A percentile compares a stretch with the other conserved stretches of the same genome.
Conservation (phyloP, 1,140 invertebrate genomes). For the Nilaparvata lugens region DNA sequence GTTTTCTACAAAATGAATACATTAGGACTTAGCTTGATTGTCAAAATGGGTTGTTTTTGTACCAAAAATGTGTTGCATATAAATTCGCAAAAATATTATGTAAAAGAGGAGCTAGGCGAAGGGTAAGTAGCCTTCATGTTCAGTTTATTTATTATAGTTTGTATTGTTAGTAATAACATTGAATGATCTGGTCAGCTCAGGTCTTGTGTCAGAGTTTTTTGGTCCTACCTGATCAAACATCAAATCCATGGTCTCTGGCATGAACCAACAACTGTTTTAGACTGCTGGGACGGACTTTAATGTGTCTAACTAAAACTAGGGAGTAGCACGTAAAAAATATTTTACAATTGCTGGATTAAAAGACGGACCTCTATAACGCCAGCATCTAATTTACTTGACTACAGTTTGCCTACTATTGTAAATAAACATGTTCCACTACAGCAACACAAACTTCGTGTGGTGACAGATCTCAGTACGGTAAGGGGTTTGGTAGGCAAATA, state of each 20-base stretch:
- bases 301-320: too few species aligned
- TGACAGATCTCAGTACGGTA: too few species aligned
- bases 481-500: too few species aligned
- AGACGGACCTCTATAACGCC: too few species aligned
- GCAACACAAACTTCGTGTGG: too few species aligned
- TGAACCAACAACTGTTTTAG: conserved; percentile 1
- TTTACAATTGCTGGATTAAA: too few species aligned
- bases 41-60: conserved; percentile 73
- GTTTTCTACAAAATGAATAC: conserved; percentile 48
- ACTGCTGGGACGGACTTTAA: too few species aligned
- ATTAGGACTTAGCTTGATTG: conserved; percentile 54
- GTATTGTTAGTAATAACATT: neutral
- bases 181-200: neutral
- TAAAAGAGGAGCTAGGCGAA: conserved; percentile 63
- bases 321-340: too few species aligned
- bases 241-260: neutral
- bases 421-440: too few species aligned
- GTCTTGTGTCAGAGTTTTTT: neutral
- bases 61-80: conserved; percentile 60
- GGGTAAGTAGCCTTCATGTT: conserved; percentile 46
- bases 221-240: conserved; percentile 12
- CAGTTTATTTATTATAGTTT: neutral
- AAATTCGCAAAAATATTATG: conserved; percentile 57
- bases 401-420: too few species aligned
- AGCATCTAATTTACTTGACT: too few species aligned